Percentiles rank a stretch among this genome's conserved stretches.
Evolutionary conservation across 2,113 vertebrate species (phyloP).

Genomic region (Odontesthes bonariensis): DNA sequence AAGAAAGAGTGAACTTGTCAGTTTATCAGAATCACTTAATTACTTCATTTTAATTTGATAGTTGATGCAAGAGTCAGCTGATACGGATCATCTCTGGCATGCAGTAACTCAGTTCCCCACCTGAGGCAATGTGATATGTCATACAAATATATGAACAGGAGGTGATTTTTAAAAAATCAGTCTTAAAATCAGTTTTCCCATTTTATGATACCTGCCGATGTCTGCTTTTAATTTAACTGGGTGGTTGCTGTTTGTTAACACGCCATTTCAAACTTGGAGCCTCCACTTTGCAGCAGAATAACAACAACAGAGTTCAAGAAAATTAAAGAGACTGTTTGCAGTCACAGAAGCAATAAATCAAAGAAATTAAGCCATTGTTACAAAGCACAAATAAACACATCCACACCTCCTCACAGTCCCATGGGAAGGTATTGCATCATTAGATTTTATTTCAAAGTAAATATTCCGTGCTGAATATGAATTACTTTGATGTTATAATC

Average conservation of each 20-base stretch:
- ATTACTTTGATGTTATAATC: no score
- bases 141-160: neutral
- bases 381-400: neutral
- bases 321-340: neutral
- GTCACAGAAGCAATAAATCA: no score
- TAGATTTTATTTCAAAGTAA: neutral
- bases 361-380: neutral
- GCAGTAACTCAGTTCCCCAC: no score
- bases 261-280: neutral
- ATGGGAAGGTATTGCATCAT: neutral
- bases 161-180: conserved; percentile 2
- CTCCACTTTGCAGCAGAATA: neutral
- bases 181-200: neutral
- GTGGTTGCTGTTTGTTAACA: no score
- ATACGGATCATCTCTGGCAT: conserved; percentile 35
- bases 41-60: conserved; percentile 49
- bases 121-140: neutral
- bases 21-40: conserved; percentile 7
- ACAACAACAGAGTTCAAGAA: neutral
- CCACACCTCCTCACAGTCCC: neutral
- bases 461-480: neutral
- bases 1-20: conserved; percentile 31
- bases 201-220: neutral
- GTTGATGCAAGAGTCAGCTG: conserved; percentile 30
- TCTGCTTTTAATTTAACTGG: neutral